These are phyloP conservation scores for Oncorhynchus clarkii DNA, from an alignment of 2,113 vertebrate genomes.

Conservation along the genomic window DNA sequence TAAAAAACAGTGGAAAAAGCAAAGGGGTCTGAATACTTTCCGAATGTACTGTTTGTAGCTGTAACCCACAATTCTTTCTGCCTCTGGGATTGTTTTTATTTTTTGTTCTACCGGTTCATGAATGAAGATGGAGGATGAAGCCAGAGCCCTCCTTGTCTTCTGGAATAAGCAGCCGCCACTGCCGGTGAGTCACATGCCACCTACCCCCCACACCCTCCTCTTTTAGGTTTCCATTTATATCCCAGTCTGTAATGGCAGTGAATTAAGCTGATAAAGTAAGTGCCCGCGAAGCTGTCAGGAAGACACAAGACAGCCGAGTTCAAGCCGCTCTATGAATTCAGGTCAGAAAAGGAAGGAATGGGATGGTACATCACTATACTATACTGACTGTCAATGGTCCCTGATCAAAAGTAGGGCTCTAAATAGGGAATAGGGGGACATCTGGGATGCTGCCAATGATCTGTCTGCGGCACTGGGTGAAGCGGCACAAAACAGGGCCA, in stretches of 20 bases:
- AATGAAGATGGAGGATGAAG: conserved; percentile 27
- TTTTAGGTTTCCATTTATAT: conserved; percentile 24
- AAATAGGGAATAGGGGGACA: too few relatives aligned
- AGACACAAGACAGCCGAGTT: conserved; percentile 22
- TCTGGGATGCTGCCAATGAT: too few relatives aligned
- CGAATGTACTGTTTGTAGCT: background rate
- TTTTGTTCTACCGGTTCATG: background rate
- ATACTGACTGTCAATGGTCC: too few relatives aligned
- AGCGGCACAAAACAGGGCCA: conserved; percentile 25
- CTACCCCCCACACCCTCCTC: background rate
- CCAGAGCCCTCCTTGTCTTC: conserved; percentile 28
- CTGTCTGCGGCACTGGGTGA: too few relatives aligned
- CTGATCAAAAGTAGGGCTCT: too few relatives aligned
- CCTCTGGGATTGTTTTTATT: background rate
- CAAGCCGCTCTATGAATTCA: conserved; percentile 21
- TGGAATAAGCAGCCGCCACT: conserved; percentile 18
- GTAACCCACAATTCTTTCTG: background rate
- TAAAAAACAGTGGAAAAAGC: too few relatives aligned
- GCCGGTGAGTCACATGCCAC: conserved; percentile 8
- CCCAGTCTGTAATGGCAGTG: conserved; percentile 26
- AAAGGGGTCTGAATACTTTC: too few relatives aligned
- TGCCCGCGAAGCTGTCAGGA: conserved; percentile 36
- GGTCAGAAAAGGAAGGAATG: conserved; percentile 21
- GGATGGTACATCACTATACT: background rate
- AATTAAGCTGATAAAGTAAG: conserved; percentile 51